Percentiles rank a stretch among this genome's conserved stretches.
Evolutionary conservation across 2,113 vertebrate genomes (phyloP).

Genomic region (Pseudopodoces humilis): DNA sequence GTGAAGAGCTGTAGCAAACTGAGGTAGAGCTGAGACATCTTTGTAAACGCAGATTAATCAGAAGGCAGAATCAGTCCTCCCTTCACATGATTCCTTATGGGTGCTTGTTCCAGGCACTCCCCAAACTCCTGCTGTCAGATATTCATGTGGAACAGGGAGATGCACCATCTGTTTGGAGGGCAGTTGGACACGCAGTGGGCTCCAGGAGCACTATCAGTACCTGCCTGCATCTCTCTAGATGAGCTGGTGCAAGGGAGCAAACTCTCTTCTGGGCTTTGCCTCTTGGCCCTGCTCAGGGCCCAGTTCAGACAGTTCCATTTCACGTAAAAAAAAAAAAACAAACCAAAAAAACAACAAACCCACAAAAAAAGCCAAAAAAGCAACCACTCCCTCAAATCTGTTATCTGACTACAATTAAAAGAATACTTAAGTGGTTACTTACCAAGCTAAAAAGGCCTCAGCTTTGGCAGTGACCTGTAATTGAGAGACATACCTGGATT

Average conservation of each 20-base stretch:
- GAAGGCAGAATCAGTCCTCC: neutral
- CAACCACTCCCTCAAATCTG: neutral
- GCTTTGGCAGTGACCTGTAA: neutral
- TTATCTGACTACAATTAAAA: neutral
- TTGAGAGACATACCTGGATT: neutral
- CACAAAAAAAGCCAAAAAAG: neutral
- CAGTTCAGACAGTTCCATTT: neutral
- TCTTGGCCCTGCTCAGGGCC: neutral
- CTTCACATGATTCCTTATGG: neutral
- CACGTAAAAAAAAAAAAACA: accelerated
- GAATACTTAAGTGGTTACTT: neutral
- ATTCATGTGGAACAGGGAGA: neutral
- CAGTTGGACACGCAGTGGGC: neutral
- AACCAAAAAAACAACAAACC: neutral
- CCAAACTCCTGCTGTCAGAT: neutral
- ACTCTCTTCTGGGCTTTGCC: neutral
- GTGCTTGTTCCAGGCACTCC: neutral
- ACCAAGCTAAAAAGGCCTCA: neutral
- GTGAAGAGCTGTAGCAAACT: conserved; percentile 32
- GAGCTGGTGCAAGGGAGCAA: neutral
- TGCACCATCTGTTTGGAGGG: neutral
- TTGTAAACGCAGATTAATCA: neutral
- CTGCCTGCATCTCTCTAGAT: neutral
- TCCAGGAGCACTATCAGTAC: neutral
- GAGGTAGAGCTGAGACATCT: conserved; percentile 20